A percentile compares a stretch with the other conserved stretches of the same genome.
Evolutionary conservation across 1,140 invertebrate genomes (phyloP).

Genomic region (Neotoxoptera formosana): DNA sequence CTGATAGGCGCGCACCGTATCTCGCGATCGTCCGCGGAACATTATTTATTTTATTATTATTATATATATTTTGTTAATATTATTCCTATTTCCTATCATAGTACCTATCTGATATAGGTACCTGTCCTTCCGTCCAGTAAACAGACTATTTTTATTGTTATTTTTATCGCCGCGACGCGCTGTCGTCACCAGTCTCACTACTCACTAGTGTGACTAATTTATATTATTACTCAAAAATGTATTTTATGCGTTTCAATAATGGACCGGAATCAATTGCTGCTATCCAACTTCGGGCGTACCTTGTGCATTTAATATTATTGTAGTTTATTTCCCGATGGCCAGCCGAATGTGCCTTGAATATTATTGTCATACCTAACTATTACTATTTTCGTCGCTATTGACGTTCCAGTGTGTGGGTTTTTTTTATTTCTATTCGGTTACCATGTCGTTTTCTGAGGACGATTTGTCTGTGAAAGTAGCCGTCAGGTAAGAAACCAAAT

Average conservation of each 20-base stretch:
- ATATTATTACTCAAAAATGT: not conserved
- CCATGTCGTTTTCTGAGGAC: slow-evolving; percentile 56
- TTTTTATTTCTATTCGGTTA: not conserved
- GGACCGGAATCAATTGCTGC: not conserved
- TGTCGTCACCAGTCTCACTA: not conserved
- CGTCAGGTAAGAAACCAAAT: slow-evolving; percentile 55
- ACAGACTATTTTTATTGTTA: not conserved
- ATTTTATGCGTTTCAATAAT: not conserved
- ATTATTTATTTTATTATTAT: not conserved
- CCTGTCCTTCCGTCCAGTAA: not conserved
- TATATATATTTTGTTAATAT: not conserved
- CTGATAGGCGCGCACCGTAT: not conserved
- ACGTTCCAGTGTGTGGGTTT: not conserved
- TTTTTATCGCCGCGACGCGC: not conserved
- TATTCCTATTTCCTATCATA: not conserved
- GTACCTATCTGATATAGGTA: not conserved
- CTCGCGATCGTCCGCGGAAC: not conserved
- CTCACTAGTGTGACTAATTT: not conserved
- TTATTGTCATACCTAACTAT: not conserved
- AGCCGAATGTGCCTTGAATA: not conserved
- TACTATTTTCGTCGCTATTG: not conserved
- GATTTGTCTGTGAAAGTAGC: slow-evolving; percentile 59
- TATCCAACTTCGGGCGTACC: not conserved
- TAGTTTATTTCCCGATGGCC: not conserved
- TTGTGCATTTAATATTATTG: not conserved